These are phyloP conservation scores for Tyrophagus putrescentiae DNA, from an alignment of 1,140 invertebrate species.

Conservation along the genomic window DNA sequence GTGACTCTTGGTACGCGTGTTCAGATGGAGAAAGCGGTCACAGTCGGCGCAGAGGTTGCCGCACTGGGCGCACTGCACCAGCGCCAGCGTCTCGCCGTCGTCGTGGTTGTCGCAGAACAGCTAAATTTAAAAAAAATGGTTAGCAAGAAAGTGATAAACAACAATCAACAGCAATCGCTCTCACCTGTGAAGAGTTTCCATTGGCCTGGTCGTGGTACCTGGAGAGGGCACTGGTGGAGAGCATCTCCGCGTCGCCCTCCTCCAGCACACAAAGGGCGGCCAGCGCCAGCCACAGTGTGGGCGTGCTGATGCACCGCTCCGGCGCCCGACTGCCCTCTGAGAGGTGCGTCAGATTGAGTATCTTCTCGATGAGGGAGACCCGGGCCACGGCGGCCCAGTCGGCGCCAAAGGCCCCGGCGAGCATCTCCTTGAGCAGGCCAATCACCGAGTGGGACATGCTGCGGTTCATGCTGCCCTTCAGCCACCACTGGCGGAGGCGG, in stretches of 20 bases:
- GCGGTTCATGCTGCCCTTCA: slow-evolving; percentile 59
- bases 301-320: slow-evolving; percentile 56
- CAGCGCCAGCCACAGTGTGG: slow-evolving; percentile 80
- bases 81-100: slow-evolving; percentile 80
- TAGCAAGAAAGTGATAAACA: slow-evolving; percentile 6
- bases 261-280: slow-evolving; percentile 83
- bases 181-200: slow-evolving; percentile 18
- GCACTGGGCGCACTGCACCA: slow-evolving; percentile 75
- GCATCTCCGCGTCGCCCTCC: slow-evolving; percentile 70
- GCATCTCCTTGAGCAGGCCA: slow-evolving; percentile 74
- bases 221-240: slow-evolving; percentile 53
- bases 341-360: slow-evolving; percentile 65
- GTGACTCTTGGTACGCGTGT: slow-evolving; percentile 67
- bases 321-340: slow-evolving; percentile 55
- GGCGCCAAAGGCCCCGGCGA: slow-evolving; percentile 64
- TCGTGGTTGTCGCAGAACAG: slow-evolving; percentile 89
- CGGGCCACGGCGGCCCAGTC: slow-evolving; percentile 74
- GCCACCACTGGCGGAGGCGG: slow-evolving; percentile 52
- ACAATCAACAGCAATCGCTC: slow-evolving; percentile 14
- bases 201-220: slow-evolving; percentile 11
- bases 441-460: slow-evolving; percentile 77
- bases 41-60: slow-evolving; percentile 88
- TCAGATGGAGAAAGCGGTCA: slow-evolving; percentile 82
- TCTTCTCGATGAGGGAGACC: slow-evolving; percentile 74
- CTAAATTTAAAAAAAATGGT: slow-evolving; percentile 34